Evolutionary conservation across 2,888 invertebrate genomes (phyloP).

Genomic region (Stenoptilia bipunctidactyla): DNA sequence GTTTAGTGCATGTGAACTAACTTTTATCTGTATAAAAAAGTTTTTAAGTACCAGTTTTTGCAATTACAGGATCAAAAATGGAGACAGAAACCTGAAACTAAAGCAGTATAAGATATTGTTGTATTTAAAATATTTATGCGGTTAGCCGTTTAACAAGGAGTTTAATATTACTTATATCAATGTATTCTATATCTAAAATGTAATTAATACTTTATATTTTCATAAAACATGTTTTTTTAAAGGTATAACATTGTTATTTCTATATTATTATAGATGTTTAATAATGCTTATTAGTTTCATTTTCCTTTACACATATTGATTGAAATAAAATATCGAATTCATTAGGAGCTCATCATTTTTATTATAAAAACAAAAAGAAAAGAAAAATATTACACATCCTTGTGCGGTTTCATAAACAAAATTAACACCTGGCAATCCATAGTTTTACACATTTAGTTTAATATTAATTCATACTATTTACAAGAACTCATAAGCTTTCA

Average conservation of each 20-base stretch:
- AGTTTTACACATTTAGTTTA: too few species aligned
- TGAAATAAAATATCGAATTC: neutral
- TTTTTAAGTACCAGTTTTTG: conserved; percentile 14
- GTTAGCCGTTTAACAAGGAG: conserved; percentile 2
- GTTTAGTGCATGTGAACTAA: too few species aligned
- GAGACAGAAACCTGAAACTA: conserved; percentile 55
- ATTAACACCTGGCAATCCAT: too few species aligned
- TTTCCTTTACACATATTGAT: neutral
- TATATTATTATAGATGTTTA: conserved; percentile 31
- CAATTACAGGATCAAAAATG: conserved; percentile 64
- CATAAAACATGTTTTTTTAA: conserved; percentile 27
- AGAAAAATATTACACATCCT: neutral
- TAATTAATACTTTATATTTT: conserved; percentile 27
- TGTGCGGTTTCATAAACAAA: too few species aligned
- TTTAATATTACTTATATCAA: conserved; percentile 16
- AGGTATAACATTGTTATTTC: conserved; percentile 36
- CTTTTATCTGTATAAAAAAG: too few species aligned
- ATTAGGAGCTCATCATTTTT: neutral
- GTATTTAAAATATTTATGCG: neutral
- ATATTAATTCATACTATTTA: too few species aligned
- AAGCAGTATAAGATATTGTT: conserved; percentile 34
- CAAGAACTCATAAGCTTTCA: too few species aligned
- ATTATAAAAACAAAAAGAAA: neutral
- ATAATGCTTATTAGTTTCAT: neutral
- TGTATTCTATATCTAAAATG: conserved; percentile 28